Base-by-base conservation (phyloP, 2,113 vertebrate genomes). In the Phycodurus eques region DNA sequence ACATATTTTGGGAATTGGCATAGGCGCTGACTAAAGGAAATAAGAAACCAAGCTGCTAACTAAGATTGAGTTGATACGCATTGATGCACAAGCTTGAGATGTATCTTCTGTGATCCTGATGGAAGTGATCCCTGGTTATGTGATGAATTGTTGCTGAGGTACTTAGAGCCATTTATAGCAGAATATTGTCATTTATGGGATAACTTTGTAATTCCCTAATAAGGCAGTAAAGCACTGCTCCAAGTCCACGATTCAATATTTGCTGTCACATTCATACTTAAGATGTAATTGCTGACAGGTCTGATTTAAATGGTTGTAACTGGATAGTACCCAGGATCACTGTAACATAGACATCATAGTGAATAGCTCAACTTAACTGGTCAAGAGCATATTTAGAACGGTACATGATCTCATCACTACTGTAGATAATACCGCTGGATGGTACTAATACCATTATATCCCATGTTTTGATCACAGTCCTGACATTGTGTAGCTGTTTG, bases 1-100 rank as follows among this genome's bases (percentile, higher is more conserved):
- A n/a, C 22, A 59, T 46, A 72, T 84, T 83, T 68, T 74, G 83
- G 80, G 78, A 78, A 74, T 64, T 75, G 13, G 73, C 70, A 22
- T 15, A 54, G 49, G 2, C 76, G 77, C 81, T 83, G 86, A 88
- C 78, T 51, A 54, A 59, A 84, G 76, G 74, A 83, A 85, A 85
- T 51, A 73, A 39, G 71, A 85, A 74, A 77, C 76, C 71, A 2
- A 47, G 75, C 61, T 56, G 43, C 62, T 63, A 11, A 19, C 69
- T 17, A 77, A 77, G 66, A 79, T 70, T 46, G 64, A 59, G 56
- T 8, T 57, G 27, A 75, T 68, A 59, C 46, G 20, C 71, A 71
- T 71, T 60, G 56, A 82, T 67, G 27, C 54, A 7, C n/a, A 9
- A n/a, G 33, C 31, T 65, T 67, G 46, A 47, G n/a, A 59, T 39